phyloP scores from a whole-genome alignment of 2,888 invertebrate species.

The Drosophila cracens region DNA sequence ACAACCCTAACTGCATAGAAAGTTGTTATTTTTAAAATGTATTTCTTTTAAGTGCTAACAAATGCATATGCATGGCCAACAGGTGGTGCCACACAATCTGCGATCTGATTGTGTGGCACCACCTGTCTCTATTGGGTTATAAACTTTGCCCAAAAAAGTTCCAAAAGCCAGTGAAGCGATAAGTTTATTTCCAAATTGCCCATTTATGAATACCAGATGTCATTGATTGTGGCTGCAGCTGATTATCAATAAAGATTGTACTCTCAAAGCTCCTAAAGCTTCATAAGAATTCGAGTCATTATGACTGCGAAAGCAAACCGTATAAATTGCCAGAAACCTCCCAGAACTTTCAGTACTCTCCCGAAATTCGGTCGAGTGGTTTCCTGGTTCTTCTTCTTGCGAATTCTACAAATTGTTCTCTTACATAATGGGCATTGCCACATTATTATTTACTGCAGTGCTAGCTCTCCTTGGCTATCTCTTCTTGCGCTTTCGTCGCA shows the following conservation, averaged over 20 bases:
- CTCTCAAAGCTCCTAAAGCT: background rate
- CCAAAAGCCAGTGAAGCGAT: background rate
- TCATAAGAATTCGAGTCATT: slow-evolving; percentile 1
- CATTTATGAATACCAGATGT: background rate
- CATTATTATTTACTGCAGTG: slow-evolving; percentile 4
- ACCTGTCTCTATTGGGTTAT: too few relatives aligned
- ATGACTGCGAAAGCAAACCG: background rate
- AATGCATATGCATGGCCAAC: background rate
- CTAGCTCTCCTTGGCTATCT: background rate
- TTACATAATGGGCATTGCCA: slow-evolving; percentile 3
- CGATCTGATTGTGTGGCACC: too few relatives aligned
- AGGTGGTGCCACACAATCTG: background rate
- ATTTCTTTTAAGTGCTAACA: background rate
- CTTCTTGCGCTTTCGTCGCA: slow-evolving; percentile 38
- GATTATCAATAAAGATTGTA: background rate
- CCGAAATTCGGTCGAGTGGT: background rate
- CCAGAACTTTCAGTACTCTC: background rate
- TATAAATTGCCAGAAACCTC: background rate
- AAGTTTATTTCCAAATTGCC: background rate
- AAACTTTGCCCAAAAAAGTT: background rate
- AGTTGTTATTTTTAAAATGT: background rate
- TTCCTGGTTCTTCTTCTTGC: accelerated
- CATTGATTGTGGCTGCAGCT: background rate
- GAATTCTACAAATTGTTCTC: background rate
- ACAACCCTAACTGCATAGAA: background rate